Base-by-base conservation (phyloP, 2,888 invertebrate genomes). In the Tromatobia lineatoria region DNA sequence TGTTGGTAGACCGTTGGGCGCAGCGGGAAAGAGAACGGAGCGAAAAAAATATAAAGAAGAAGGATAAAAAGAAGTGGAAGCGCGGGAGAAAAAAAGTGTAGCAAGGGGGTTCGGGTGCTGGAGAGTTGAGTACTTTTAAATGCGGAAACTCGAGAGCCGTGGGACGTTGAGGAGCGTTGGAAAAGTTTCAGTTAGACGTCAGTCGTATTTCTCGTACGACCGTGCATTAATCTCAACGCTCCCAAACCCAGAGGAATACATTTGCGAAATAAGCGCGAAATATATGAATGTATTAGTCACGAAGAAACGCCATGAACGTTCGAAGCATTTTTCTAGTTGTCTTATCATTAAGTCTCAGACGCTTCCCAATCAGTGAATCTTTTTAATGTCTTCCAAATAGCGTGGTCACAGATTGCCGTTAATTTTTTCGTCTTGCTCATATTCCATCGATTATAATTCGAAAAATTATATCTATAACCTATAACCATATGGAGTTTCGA, bases 171-270 rank as follows among this genome's bases (percentile, higher is more conserved):
- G 69, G 70, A 80, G 80, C 79, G 81, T 78, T 69, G 70, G 52
- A 81, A 86, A 85, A 87, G 66, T 87, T 87, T 86, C 52, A 70
- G 64, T 82, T 70, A 78, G 78, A 80, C 80, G 74, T 80, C 84
- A 77, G 79, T 85, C 86, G 77, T 83, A 82, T 86, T 80, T 82
- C 74, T 85, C 82, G 74, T 74, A 77, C 73, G 80, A 76, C 75
- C 81, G 66, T 78, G 77, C 86, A 87, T 87, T 86, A 87, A 87
- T 86, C 84, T 86, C 70, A 66, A 82, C 70, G 70, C 85, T 85
- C 64, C 64, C 61, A 71, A 76, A 73, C 66, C 42, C 57, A 34
- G 66, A 78, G 47, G 74, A 74, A 75, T 78, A 77, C 66, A 78
- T 78, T 70, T 34, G 23, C 57, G 54, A 73, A 80, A 81, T 80